Conservation (phyloP, 2,113 vertebrate species). For the Lichenostomus cassidix region DNA sequence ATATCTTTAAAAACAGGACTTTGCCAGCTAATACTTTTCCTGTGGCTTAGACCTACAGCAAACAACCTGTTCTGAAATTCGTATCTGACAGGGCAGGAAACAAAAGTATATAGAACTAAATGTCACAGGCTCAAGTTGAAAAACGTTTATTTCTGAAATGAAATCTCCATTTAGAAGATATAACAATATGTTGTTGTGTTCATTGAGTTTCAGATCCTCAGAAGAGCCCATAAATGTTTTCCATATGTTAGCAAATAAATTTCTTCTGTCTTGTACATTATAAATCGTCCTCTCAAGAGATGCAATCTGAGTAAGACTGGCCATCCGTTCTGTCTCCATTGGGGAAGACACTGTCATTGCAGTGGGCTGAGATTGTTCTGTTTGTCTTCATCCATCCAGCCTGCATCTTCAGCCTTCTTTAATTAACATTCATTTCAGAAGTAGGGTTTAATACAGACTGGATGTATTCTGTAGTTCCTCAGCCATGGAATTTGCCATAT, state of each 20-base stretch:
- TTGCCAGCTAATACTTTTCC: not conserved
- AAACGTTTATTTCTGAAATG: not conserved
- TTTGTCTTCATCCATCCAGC: constrained; percentile 31
- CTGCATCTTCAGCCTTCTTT: constrained; percentile 21
- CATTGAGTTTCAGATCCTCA: constrained; percentile 51
- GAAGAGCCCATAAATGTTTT: constrained; percentile 57
- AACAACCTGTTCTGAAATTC: not conserved
- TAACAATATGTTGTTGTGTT: constrained; percentile 42
- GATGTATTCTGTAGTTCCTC: not conserved
- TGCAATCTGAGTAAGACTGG: constrained; percentile 53
- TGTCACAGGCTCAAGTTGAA: not conserved
- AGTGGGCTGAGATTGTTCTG: not conserved
- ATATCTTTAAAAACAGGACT: not conserved
- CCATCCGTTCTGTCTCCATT: not conserved
- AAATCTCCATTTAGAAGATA: constrained; percentile 21
- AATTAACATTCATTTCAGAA: constrained; percentile 22
- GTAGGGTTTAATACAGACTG: not conserved
- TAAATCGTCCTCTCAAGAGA: constrained; percentile 55
- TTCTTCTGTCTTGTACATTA: constrained; percentile 43
- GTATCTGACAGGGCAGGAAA: not conserved
- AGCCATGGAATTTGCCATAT: not conserved
- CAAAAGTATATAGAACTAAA: not conserved
- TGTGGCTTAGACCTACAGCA: not conserved
- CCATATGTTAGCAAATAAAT: constrained; percentile 70
- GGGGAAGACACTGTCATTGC: constrained; percentile 7